These are phyloP conservation scores for Pinctada fucata DNA, from an alignment of 2,888 invertebrate species.

Conservation along the genomic window DNA sequence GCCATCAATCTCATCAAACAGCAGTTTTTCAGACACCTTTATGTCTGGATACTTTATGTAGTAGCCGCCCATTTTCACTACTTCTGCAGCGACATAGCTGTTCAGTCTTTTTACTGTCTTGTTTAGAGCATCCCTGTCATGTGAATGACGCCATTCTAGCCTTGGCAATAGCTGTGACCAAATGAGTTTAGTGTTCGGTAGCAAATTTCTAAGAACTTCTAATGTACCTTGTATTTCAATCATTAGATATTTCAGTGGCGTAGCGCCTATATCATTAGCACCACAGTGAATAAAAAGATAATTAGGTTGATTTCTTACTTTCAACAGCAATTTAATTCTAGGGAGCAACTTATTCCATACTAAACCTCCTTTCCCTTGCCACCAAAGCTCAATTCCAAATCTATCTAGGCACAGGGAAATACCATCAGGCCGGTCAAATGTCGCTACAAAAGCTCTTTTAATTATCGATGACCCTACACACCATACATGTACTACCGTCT, in stretches of 20 bases:
- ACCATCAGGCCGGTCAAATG: background rate
- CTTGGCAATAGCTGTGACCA: slow-evolving; percentile 20
- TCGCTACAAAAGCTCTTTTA: background rate
- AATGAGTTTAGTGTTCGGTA: background rate
- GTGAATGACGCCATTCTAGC: background rate
- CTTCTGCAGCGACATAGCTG: background rate
- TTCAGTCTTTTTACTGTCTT: background rate
- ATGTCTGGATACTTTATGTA: slow-evolving; percentile 7
- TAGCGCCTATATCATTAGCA: slow-evolving; percentile 17
- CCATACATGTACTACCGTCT: slow-evolving; percentile 3
- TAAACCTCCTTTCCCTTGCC: background rate
- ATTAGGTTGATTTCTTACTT: background rate
- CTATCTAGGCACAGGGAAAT: slow-evolving; percentile 4
- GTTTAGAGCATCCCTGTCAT: slow-evolving; percentile 4
- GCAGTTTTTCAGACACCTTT: background rate
- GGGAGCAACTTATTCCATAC: background rate
- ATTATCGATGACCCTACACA: background rate
- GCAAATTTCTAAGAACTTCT: background rate
- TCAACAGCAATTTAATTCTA: background rate
- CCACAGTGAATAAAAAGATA: slow-evolving; percentile 14
- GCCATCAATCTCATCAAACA: background rate
- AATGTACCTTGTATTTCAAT: background rate
- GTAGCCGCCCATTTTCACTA: background rate
- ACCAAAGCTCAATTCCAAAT: background rate
- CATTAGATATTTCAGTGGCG: background rate